Evolutionary conservation across 1,140 invertebrate genomes (phyloP), one percentile per base, ranked within the genome.

Genomic region (Piezodorus guildinii): DNA sequence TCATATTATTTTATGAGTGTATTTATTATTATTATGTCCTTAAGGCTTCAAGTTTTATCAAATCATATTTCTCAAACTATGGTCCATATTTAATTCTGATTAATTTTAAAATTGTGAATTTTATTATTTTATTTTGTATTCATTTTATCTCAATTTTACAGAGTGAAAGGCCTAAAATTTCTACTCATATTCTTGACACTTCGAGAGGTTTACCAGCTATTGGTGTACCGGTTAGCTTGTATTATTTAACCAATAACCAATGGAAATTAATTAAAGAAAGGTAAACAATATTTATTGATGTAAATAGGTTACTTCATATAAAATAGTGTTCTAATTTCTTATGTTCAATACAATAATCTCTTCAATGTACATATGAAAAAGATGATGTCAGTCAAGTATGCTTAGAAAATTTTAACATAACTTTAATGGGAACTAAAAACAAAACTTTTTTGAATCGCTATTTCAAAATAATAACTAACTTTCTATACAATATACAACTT

Each of bases 101-200:
- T n/a, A n/a, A n/a, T n/a, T n/a, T n/a, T n/a, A 39, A 39, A 39
- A 4, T 39, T 6, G 12, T 39, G 9, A 10, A 10, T 39, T 39
- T 12, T 39, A 10, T 10, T 10, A 10, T 39, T 39, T 39, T 39
- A 5, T 39, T 39, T 39, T 39, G 34, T 39, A 39, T 39, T 39
- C 1, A 12, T 49, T n/a, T 10, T 49, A n/a, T n/a, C n/a, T n/a
- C n/a, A 2, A 19, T 25, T 46, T 39, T 63, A 3, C 39, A 59
- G 62, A 39, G 17, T 83, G 39, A 46, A 19, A 30, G 25, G 39
- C 65, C 65, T 76, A 25, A 71, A 80, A 62, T 83, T 82, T 1
- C 68, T 17, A 85, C 85, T 1, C 82, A 86, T 68, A 82, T 86
- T 1, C 71, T 85, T 21, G 85, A 88, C 67, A 85, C 78, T 0